A percentile compares a stretch with the other conserved stretches of the same genome.
Evolutionary conservation across 1,140 invertebrate genomes (phyloP).

Genomic region (Hesperophylax magnus): DNA sequence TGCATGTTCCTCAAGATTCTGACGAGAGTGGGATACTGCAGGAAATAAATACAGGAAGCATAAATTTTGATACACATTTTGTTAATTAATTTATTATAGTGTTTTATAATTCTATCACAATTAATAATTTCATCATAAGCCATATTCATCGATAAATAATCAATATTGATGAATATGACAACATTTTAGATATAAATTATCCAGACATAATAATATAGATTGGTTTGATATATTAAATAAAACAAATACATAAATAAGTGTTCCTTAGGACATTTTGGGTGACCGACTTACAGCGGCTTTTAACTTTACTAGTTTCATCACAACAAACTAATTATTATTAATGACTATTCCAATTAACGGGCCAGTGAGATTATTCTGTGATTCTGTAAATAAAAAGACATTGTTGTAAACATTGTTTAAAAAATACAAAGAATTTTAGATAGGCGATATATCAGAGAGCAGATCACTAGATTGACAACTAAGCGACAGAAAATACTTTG

Average conservation of each 20-base stretch:
- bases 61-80: neutral
- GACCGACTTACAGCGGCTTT: neutral
- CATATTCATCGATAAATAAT: conserved; percentile 6
- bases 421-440: too few species aligned
- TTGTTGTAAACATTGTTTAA: neutral
- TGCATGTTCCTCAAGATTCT: too few species aligned
- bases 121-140: conserved; percentile 26
- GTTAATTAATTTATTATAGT: conserved; percentile 23
- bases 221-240: neutral
- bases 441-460: too few species aligned
- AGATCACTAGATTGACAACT: too few species aligned
- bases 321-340: conserved; percentile 28
- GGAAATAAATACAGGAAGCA: neutral
- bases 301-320: conserved; percentile 35
- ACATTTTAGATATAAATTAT: neutral
- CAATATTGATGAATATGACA: conserved; percentile 19
- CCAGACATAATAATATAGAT: conserved; percentile 2
- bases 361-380: conserved; percentile 42
- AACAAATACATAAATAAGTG: conserved; percentile 20
- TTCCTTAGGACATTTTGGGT: conserved; percentile 1
- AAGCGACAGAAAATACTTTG: too few species aligned
- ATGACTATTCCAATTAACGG: conserved; percentile 21
- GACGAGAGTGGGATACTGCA: too few species aligned
- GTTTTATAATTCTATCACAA: conserved; percentile 34
- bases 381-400: conserved; percentile 47